Evolutionary conservation across 1,140 invertebrate species (phyloP).

Genomic region (Agrilus planipennis): DNA sequence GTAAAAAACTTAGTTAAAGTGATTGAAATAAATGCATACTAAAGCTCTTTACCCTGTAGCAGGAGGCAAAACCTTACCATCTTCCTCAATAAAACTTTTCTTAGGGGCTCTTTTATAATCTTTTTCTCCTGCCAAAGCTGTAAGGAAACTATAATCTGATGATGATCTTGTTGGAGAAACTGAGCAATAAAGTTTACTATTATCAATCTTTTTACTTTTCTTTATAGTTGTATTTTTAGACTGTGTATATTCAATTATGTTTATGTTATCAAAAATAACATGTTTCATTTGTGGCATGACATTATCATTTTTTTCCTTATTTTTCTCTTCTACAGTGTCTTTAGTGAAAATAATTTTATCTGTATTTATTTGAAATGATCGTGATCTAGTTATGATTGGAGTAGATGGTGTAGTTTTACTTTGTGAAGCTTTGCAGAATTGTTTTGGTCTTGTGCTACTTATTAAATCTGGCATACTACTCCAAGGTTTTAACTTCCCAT

Average conservation of each 20-base stretch:
- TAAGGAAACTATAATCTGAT: conserved; percentile 28
- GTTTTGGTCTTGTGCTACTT: not conserved
- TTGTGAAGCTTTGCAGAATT: conserved; percentile 5
- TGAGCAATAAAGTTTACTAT: too few relatives aligned
- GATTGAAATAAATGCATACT: not conserved
- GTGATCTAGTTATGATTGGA: conserved; percentile 22
- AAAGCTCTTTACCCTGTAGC: conserved; percentile 33
- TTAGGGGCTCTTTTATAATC: conserved; percentile 38
- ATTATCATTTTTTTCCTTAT: too few relatives aligned
- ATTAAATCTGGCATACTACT: conserved; percentile 27
- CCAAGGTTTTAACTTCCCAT: conserved; percentile 29
- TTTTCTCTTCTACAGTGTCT: too few relatives aligned
- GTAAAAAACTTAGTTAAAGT: conserved; percentile 4
- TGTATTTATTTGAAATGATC: too few relatives aligned
- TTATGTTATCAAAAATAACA: conserved; percentile 26
- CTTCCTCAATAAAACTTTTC: conserved; percentile 54
- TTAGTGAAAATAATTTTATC: too few relatives aligned
- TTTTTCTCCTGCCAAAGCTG: conserved; percentile 39
- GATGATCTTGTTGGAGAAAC: conserved; percentile 11
- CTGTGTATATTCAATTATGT: conserved; percentile 30
- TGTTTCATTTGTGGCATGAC: conserved; percentile 18
- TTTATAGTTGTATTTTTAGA: conserved; percentile 19
- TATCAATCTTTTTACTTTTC: too few relatives aligned
- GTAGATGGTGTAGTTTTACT: conserved; percentile 28
- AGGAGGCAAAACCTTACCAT: conserved; percentile 44